Base-by-base conservation (phyloP, 2,888 invertebrate genomes). In the Blastobasis adustella region DNA sequence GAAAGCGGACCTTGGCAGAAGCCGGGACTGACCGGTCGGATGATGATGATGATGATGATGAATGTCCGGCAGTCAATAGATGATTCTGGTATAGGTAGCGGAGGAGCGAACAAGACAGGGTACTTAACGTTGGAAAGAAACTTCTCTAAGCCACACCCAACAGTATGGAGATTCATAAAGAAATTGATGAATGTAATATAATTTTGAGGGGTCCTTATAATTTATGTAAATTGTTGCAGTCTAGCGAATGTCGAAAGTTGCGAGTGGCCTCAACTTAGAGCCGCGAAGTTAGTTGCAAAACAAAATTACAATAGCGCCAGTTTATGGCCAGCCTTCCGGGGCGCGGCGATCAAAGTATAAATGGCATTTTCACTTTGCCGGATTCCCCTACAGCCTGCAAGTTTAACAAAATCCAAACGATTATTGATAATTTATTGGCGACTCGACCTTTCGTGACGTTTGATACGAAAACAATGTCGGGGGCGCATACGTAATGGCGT, bases 221-320 rank as follows among this genome's bases (percentile, higher is more conserved):
- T 80, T 79, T 77, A 79, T 78, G 73, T 63, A 71, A 73, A 76
- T 72, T 70, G 75, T 71, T 69, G 71, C 65, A 65, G 60, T 77
- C 67, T 70, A 71, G 73, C 61, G 69, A 82, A 78, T 71, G 76
- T 67, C 66, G 58, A 71, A 81, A 80, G 72, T 82, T 80, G 72
- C 53, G 61, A 69, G 65, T 69, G 62, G 61, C 63, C 67, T 66
- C 67, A 66, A 67, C 65, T 66, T 68, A 68, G 67, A 70, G 69
- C 67, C 69, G 67, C 53, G 58, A 75, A 81, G 68, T 79, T 79
- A 69, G 67, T 66, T 69, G 65, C 50, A 64, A 77, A 82, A 84
- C 78, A 79, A 79, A 79, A 82, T 82, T 82, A 79, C 72, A 76
- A 71, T 73, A 67, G 70, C 64, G 69, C 65, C 68, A 74, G 73